A percentile compares a stretch with the other conserved stretches of the same genome.
phyloP scores from a whole-genome alignment of 2,888 invertebrate genomes.

The Idaea dimidiata region DNA sequence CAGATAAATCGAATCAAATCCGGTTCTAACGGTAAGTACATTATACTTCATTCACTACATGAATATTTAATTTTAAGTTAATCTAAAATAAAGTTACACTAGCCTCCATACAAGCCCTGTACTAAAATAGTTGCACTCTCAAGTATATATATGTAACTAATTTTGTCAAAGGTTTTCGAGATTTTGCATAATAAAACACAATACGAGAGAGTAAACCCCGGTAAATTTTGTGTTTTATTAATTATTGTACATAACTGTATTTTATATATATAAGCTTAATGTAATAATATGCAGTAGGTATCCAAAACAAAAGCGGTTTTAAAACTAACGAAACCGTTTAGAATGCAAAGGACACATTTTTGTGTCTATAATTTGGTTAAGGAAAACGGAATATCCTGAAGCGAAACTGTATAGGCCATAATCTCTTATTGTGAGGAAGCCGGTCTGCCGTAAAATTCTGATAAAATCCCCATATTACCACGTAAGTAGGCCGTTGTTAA shows the following conservation, averaged over 20 bases:
- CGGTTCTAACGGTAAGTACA: background rate
- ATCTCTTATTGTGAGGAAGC: background rate
- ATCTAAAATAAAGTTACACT: background rate
- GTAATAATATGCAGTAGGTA: background rate
- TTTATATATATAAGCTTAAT: too few species aligned
- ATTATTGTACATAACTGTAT: too few species aligned
- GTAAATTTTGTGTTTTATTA: too few species aligned
- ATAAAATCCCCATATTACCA: background rate
- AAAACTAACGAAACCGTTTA: background rate
- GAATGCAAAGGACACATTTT: background rate
- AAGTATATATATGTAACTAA: too few species aligned
- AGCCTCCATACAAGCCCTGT: background rate
- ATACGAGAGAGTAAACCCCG: too few species aligned
- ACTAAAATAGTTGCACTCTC: too few species aligned
- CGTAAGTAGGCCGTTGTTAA: background rate
- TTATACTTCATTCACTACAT: background rate
- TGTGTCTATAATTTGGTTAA: background rate
- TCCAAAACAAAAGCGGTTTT: background rate
- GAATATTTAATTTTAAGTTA: background rate
- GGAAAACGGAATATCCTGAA: background rate
- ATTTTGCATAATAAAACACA: too few species aligned
- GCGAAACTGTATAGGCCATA: conserved; percentile 1
- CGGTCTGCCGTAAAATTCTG: background rate
- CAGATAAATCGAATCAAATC: conserved; percentile 23
- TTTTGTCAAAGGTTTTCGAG: too few species aligned